A percentile compares a stretch with the other conserved stretches of the same genome.
phyloP scores from a whole-genome alignment of 2,797 vertebrate genomes.

The Scolopax bukidnonensis region DNA sequence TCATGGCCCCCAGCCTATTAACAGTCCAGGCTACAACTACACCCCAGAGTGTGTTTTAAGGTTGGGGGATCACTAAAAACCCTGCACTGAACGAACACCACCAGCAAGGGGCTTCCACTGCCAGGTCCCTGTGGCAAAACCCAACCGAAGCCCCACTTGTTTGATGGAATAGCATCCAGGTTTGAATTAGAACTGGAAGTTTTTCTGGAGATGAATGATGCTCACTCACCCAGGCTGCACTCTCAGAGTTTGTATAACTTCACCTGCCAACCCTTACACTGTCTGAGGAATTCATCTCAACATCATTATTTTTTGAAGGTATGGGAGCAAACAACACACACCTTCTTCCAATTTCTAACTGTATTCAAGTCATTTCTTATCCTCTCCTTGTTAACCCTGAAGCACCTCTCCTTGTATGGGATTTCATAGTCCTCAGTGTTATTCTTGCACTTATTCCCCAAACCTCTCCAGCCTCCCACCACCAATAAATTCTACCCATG shows the following conservation, averaged over 20 bases:
- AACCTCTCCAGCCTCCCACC: neutral
- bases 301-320: neutral
- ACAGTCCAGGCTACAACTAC: accelerated
- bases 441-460: neutral
- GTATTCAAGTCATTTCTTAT: neutral
- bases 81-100: neutral
- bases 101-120: neutral
- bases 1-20: neutral
- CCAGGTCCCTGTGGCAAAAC: accelerated
- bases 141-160: neutral
- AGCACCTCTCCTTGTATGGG: neutral
- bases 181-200: neutral
- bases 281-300: neutral
- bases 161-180: neutral
- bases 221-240: neutral
- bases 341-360: neutral
- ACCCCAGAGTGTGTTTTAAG: neutral
- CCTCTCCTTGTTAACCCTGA: neutral
- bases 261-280: neutral
- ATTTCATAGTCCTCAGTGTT: neutral
- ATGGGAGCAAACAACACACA: neutral
- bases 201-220: neutral
- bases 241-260: neutral
- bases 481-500: neutral
- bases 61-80: neutral